Percentiles rank a stretch among this genome's conserved stretches.
Evolutionary conservation across 1,140 invertebrate genomes (phyloP).

Genomic region (Frieseomelitta varia): DNA sequence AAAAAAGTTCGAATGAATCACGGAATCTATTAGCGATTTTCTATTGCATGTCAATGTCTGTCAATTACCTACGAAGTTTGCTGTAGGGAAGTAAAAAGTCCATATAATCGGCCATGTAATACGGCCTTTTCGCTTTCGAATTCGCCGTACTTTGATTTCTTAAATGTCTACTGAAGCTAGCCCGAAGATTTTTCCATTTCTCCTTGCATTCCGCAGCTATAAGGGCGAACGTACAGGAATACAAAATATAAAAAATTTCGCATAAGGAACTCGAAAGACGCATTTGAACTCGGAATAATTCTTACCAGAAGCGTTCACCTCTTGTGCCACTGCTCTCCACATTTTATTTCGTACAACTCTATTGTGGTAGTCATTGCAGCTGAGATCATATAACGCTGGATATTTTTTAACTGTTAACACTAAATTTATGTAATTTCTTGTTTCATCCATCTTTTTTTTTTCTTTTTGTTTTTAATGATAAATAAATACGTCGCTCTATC

Average conservation of each 20-base stretch:
- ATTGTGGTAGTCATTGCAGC: conserved; percentile 15
- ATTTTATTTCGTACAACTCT: conserved; percentile 28
- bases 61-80: conserved; percentile 7
- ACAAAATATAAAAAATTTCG: neutral
- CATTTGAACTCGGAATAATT: neutral
- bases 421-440: conserved; percentile 10
- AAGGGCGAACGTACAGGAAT: neutral
- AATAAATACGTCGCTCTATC: neutral
- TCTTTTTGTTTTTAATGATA: neutral
- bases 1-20: neutral
- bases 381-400: conserved; percentile 10
- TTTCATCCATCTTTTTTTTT: neutral
- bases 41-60: neutral
- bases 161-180: neutral
- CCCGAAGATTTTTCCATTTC: conserved; percentile 8
- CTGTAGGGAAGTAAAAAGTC: conserved; percentile 18
- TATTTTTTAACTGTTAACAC: conserved; percentile 23
- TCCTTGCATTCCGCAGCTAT: conserved; percentile 7
- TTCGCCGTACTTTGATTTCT: neutral
- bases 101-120: conserved; percentile 26
- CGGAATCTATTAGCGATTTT: neutral
- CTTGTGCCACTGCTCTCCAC: neutral
- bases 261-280: neutral
- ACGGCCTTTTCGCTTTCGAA: conserved; percentile 3
- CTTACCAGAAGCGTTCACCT: conserved; percentile 21